Conservation (phyloP, 2,113 vertebrate genomes). For the Lophotis ruficrista region DNA sequence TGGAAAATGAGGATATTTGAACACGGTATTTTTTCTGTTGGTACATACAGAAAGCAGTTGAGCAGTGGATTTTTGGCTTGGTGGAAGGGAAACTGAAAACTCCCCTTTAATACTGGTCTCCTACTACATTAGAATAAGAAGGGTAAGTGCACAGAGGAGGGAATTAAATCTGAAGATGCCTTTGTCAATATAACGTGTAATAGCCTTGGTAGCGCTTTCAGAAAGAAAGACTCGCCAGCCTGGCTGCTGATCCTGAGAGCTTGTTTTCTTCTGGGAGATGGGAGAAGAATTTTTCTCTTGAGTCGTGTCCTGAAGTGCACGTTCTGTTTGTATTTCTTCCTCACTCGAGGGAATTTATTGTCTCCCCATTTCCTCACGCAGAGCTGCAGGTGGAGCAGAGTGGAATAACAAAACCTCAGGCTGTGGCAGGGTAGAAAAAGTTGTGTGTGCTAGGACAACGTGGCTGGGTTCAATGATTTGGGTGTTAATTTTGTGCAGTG, state of each 20-base stretch:
- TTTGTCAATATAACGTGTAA: neutral
- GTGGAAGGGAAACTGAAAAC: neutral
- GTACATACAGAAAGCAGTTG: neutral
- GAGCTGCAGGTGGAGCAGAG: neutral
- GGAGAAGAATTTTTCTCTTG: neutral
- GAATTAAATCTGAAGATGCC: neutral
- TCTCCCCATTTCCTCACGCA: neutral
- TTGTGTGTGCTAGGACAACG: neutral
- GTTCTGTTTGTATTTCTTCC: neutral
- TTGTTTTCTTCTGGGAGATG: neutral
- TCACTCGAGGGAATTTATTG: neutral
- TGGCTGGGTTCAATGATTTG: neutral
- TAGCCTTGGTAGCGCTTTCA: neutral
- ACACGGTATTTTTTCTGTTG: neutral
- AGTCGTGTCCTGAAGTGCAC: neutral
- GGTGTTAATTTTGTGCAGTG: conserved; percentile 4
- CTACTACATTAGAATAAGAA: neutral
- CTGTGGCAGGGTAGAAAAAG: neutral
- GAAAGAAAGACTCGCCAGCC: neutral
- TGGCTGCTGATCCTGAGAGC: neutral
- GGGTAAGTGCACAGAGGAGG: neutral
- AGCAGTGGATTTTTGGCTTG: neutral
- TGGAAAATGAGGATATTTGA: neutral
- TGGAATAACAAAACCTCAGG: neutral
- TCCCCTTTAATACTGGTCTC: neutral